Evolutionary conservation across 2,888 invertebrate species (phyloP).

Genomic region (Biston stratarius): DNA sequence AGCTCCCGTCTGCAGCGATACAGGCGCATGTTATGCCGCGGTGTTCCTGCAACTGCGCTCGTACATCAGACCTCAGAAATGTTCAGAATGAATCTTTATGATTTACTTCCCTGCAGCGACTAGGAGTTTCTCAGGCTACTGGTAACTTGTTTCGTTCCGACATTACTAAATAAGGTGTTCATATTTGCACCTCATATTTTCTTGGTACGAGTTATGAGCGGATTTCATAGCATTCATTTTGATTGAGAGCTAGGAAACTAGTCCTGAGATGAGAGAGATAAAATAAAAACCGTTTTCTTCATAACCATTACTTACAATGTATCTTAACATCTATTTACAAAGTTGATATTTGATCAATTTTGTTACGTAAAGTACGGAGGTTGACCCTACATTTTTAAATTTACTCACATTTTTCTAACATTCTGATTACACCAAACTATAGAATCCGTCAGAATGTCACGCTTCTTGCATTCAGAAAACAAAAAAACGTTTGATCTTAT

Average conservation of each 20-base stretch:
- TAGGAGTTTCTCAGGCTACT: constrained; percentile 79
- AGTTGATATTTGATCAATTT: not conserved
- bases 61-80: constrained; percentile 70
- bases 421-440: too few species aligned
- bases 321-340: not conserved
- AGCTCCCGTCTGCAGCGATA: constrained; percentile 56
- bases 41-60: constrained; percentile 57
- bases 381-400: not conserved
- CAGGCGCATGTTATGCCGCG: constrained; percentile 56
- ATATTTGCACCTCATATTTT: constrained; percentile 78
- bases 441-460: too few species aligned
- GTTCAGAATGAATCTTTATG: constrained; percentile 78
- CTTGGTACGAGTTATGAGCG: constrained; percentile 53
- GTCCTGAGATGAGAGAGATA: constrained; percentile 35
- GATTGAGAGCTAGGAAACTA: constrained; percentile 58
- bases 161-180: constrained; percentile 77
- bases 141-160: constrained; percentile 77
- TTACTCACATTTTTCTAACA: too few species aligned
- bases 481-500: too few species aligned
- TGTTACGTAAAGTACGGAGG: not conserved
- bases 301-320: constrained; percentile 17
- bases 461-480: too few species aligned
- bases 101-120: constrained; percentile 72
- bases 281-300: constrained; percentile 36
- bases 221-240: constrained; percentile 61